phyloP scores from a whole-genome alignment of 1,140 invertebrate species.

The Caenorhabditis briggsae region DNA sequence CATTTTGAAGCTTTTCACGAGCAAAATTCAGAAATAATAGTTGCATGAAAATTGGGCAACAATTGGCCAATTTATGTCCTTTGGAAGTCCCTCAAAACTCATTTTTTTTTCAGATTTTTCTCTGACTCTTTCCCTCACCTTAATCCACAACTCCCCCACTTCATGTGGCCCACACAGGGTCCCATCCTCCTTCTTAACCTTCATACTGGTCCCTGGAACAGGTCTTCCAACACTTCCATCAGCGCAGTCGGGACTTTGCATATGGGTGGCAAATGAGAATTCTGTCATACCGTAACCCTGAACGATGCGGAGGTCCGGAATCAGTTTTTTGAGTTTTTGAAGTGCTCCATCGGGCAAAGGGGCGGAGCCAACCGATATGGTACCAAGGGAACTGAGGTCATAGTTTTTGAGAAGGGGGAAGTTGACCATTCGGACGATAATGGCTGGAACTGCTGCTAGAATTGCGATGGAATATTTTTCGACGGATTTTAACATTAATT shows the following conservation, averaged over 20 bases:
- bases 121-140: neutral
- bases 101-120: neutral
- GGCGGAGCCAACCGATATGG: slow-evolving; percentile 50
- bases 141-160: slow-evolving; percentile 60
- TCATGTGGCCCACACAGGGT: slow-evolving; percentile 56
- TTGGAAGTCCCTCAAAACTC: too few relatives aligned
- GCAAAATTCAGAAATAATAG: too few relatives aligned
- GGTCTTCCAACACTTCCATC: slow-evolving; percentile 49
- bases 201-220: slow-evolving; percentile 56
- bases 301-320: slow-evolving; percentile 42
- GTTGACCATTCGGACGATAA: slow-evolving; percentile 22
- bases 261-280: slow-evolving; percentile 53
- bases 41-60: too few relatives aligned
- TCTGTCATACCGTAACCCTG: slow-evolving; percentile 63
- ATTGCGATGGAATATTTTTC: slow-evolving; percentile 41
- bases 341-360: slow-evolving; percentile 33
- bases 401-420: slow-evolving; percentile 44
- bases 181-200: slow-evolving; percentile 56
- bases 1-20: too few relatives aligned
- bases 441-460: slow-evolving; percentile 3
- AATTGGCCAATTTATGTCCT: too few relatives aligned
- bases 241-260: slow-evolving; percentile 14
- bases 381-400: slow-evolving; percentile 33
- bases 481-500: slow-evolving; percentile 8
- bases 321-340: slow-evolving; percentile 28